Base-by-base conservation (phyloP, 2,888 invertebrate genomes). In the Mythimna loreyi region DNA sequence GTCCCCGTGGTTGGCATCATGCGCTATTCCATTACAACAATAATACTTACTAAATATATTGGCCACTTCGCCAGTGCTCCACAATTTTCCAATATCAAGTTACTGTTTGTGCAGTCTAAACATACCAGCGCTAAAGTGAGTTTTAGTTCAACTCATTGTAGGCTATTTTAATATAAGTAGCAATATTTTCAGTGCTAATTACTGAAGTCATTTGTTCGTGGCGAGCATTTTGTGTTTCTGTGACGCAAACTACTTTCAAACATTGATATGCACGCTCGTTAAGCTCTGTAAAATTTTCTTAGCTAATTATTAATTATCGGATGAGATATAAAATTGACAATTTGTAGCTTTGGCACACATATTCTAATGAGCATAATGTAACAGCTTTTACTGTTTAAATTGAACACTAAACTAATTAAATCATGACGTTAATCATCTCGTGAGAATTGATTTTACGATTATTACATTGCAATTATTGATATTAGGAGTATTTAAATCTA, bases 1-100 rank as follows among this genome's bases (percentile, higher is more conserved):
- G 63, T 76, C 52, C 62, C 78, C 77, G 69, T 67, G 80, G 62
- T 82, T 81, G 85, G 83, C 88, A 85, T 71, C 67, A 67, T 59
- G 64, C 55, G 50, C 28, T 66, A 57, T 57, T 65, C 56, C 56
- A 65, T 68, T 71, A 65, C 19, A 61, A 67, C 69, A 76, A 67
- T 63, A 63, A 69, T 75, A 68, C 64, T 67, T 75, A 70, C 66
- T 64, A 65, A 69, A 72, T 70, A 80, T 62, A 70, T 25, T 78
- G 50, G 55, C 72, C 52, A 56, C 72, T 59, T 65, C 28, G 52
- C 28, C 16, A 45, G 19, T 62, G 33, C 30, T 81, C 45, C 52
- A 72, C 45, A 52, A 63, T 79, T 56, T 56, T 73, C 63, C 53
- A 78, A 61, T 78, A 81, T 78, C 81, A 72, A 57, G 67, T 78